These are phyloP conservation scores for Hirundichthys speculiger DNA, from an alignment of 2,113 vertebrate species.

Conservation along the genomic window DNA sequence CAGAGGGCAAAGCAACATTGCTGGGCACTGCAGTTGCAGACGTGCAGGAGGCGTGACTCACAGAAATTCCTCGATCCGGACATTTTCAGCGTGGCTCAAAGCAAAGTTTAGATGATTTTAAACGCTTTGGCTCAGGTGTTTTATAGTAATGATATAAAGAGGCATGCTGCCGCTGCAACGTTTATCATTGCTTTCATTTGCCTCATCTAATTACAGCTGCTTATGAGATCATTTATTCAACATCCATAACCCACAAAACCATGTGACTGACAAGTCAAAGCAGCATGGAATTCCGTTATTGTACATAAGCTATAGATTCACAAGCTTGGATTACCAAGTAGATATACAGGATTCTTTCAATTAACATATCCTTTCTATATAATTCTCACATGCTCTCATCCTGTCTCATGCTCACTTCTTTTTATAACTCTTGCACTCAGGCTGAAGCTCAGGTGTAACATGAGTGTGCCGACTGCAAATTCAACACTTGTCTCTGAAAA, in stretches of 20 bases:
- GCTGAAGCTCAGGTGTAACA: too few species aligned
- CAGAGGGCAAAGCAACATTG: constrained; percentile 41
- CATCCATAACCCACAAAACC: constrained; percentile 36
- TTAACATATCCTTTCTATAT: too few species aligned
- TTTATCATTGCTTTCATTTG: constrained; percentile 15
- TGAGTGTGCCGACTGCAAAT: too few species aligned
- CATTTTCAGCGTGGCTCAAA: constrained; percentile 18
- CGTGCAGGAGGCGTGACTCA: constrained; percentile 28
- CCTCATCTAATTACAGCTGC: constrained; percentile 33
- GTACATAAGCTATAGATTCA: too few species aligned
- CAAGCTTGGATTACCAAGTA: too few species aligned
- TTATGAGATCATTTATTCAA: constrained; percentile 36
- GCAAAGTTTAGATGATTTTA: constrained; percentile 16
- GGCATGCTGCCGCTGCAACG: constrained; percentile 7
- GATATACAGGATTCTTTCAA: too few species aligned
- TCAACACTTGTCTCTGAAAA: too few species aligned
- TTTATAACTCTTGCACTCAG: too few species aligned
- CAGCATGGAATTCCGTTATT: background rate
- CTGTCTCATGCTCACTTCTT: too few species aligned
- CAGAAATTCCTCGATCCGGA: constrained; percentile 12
- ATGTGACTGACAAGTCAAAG: constrained; percentile 1
- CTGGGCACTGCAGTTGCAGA: constrained; percentile 33
- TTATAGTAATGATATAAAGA: constrained; percentile 25
- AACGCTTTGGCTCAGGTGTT: constrained; percentile 34
- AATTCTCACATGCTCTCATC: too few species aligned